Evolutionary conservation across 2,113 vertebrate species (phyloP).

Genomic region (Lethenteron reissneri): DNA sequence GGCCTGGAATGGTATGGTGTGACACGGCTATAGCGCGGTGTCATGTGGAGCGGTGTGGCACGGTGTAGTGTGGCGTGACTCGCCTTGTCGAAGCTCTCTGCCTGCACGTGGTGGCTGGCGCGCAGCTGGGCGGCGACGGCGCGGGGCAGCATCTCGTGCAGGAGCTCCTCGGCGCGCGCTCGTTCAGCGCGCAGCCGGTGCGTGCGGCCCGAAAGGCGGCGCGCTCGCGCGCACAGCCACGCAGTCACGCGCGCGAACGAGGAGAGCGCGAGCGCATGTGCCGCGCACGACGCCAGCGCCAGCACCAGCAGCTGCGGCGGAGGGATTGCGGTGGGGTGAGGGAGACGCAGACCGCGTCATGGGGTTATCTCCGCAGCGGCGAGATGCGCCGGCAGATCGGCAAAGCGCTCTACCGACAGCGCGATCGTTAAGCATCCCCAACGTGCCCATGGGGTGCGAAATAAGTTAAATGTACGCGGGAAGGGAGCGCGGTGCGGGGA

Average conservation of each 20-base stretch:
- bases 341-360: too few species aligned
- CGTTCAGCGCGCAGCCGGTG: slow-evolving; percentile 40
- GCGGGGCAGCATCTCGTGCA: slow-evolving; percentile 67
- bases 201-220: slow-evolving; percentile 32
- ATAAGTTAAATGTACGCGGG: too few species aligned
- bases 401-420: too few species aligned
- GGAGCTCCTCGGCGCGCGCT: slow-evolving; percentile 41
- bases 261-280: too few species aligned
- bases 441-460: too few species aligned
- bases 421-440: too few species aligned
- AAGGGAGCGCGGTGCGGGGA: too few species aligned
- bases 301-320: too few species aligned
- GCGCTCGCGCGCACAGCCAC: slow-evolving; percentile 48
- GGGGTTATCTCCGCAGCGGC: too few species aligned
- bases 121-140: slow-evolving; percentile 53
- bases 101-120: slow-evolving; percentile 37
- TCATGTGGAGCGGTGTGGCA: background rate
- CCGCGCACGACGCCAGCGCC: too few species aligned
- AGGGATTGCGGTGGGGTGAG: too few species aligned
- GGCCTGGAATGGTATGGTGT: background rate
- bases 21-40: background rate
- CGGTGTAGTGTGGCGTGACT: background rate
- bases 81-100: slow-evolving; percentile 62
- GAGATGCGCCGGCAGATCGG: too few species aligned
- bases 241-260: slow-evolving; percentile 56